Percentiles rank a stretch among this genome's conserved stretches.
Evolutionary conservation across 2,113 vertebrate species (phyloP).

Genomic region (Prunella himalayana): DNA sequence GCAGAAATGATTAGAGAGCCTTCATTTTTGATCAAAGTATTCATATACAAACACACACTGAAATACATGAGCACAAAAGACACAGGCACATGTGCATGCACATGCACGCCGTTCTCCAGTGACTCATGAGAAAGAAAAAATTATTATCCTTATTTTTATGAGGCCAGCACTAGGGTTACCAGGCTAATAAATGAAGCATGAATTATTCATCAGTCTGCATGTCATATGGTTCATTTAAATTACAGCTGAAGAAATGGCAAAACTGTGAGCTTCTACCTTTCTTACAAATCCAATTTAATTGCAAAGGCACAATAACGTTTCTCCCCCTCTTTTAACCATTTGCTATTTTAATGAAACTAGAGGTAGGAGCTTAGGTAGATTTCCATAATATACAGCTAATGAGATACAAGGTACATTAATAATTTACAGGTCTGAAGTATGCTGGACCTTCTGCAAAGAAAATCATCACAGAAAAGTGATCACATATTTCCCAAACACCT

Average conservation of each 20-base stretch:
- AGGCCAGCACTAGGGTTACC: constrained; percentile 57
- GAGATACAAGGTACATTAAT: constrained; percentile 45
- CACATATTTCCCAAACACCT: neutral
- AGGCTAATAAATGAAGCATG: constrained; percentile 69
- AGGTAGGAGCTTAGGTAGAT: constrained; percentile 29
- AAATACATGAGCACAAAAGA: neutral
- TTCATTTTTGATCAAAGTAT: neutral
- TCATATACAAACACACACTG: neutral
- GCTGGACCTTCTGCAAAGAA: neutral
- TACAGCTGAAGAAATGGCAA: constrained; percentile 32
- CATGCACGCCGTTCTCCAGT: neutral
- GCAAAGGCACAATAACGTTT: neutral
- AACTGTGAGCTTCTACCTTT: constrained; percentile 12
- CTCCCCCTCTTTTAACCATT: constrained; percentile 37
- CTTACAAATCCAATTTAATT: constrained; percentile 48
- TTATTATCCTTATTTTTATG: constrained; percentile 64
- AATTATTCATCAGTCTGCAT: constrained; percentile 66
- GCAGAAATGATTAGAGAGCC: rapidly evolving
- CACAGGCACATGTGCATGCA: neutral
- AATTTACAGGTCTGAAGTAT: constrained; percentile 46
- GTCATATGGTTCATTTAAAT: constrained; percentile 59
- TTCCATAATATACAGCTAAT: constrained; percentile 33
- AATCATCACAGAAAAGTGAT: neutral
- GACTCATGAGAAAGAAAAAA: constrained; percentile 5
- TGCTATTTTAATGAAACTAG: constrained; percentile 51